Base-by-base conservation (phyloP, 2,888 invertebrate genomes). In the Xestia xanthographa region DNA sequence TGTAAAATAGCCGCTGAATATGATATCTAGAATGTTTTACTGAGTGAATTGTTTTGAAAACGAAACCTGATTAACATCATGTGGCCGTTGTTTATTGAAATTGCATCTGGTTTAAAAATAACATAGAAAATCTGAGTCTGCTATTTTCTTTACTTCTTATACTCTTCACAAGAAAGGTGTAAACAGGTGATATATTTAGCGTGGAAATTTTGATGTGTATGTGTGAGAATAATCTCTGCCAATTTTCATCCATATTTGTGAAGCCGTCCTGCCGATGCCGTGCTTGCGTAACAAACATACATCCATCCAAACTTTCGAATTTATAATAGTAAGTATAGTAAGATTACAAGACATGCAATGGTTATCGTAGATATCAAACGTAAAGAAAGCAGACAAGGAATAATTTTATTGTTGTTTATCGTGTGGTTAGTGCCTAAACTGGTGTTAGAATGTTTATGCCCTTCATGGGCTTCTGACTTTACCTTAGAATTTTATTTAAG, bases 1-100 rank as follows among this genome's bases (percentile, higher is more conserved):
- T 79, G 50, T 87, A 78, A 41, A 73, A 75, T 66, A n/a, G 26
- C 34, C 26, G 38, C 80, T 71, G 67, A 68, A 84, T 66, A 66
- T 34, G 29, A 34, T 50, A 45, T 66, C 63, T 60, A 60, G 34
- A 26, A 56, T 56, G 17, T 82, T 76, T 48, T 62, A 29, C 41
- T 12, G 12, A 45, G n/a, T 53, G 50, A 50, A 48, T 48, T 48
- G 48, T 80, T 80, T 34, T 74, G 14, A n/a, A 45, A 77, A 53
- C 8, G 43, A 56, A 29, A 58, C 9, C 6, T 9, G n/a, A 34
- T 11, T 20, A 41, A 8, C 41, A 50, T 62, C 34, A 43, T 4
- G 22, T 45, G 12, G 5, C 48, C 11, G 5, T 79, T 38, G 29
- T 45, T 60, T 53, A 62, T 62, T 50, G 38, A 62, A 77, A 63